Conservation (phyloP, 2,888 invertebrate species). For the Hypomecis atomaria region DNA sequence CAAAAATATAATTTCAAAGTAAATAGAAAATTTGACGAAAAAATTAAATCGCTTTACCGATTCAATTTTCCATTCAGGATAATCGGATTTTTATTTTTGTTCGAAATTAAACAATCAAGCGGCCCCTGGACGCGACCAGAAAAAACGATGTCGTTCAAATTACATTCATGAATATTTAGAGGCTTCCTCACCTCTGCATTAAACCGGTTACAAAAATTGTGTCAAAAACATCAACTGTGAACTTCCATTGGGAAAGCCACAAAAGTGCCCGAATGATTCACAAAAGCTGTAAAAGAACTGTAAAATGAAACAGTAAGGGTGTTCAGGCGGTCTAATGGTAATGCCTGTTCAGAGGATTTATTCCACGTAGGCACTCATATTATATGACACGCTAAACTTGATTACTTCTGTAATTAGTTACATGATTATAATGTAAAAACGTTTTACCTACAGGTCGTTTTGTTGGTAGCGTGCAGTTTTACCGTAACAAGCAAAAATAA, state of each 20-base stretch:
- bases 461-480: no score
- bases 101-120: conserved; percentile 30
- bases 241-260: conserved; percentile 23
- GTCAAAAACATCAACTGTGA: conserved; percentile 28
- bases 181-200: conserved; percentile 29
- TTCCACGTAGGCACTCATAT: conserved; percentile 11
- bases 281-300: conserved; percentile 29
- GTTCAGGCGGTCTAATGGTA: background rate
- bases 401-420: background rate
- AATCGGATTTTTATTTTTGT: conserved; percentile 25
- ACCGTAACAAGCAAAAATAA: no score
- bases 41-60: conserved; percentile 11
- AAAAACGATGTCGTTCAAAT: conserved; percentile 28
- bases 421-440: background rate
- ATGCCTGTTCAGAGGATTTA: conserved; percentile 5
- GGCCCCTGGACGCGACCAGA: conserved; percentile 16
- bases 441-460: no score
- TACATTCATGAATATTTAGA: conserved; percentile 28
- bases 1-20: conserved; percentile 1
- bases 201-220: conserved; percentile 29
- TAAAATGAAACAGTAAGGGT: conserved; percentile 29
- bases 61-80: conserved; percentile 21
- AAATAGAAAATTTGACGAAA: conserved; percentile 4
- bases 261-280: conserved; percentile 21
- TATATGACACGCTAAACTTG: background rate